These are phyloP conservation scores for Tubulanus polymorphus DNA, from an alignment of 2,888 invertebrate genomes.

Conservation along the genomic window DNA sequence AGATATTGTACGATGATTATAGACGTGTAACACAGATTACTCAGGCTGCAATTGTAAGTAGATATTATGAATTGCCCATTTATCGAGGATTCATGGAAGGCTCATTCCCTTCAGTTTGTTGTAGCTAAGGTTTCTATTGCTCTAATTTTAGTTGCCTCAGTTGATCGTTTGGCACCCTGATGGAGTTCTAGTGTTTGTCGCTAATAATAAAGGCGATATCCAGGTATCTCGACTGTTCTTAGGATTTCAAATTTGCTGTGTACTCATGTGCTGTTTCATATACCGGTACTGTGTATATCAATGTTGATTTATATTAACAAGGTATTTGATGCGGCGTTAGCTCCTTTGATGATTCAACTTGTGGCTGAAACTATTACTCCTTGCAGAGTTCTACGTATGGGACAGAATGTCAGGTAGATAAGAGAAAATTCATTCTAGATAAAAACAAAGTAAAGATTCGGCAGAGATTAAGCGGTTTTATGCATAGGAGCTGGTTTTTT, in stretches of 20 bases:
- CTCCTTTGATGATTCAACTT: constrained; percentile 65
- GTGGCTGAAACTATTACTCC: constrained; percentile 65
- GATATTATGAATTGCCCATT: constrained; percentile 2
- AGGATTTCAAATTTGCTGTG: neutral
- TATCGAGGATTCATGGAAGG: neutral
- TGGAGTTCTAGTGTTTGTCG: constrained; percentile 65
- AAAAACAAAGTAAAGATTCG: no score
- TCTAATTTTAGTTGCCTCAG: constrained; percentile 60
- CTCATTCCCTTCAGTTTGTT: neutral
- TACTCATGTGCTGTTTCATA: neutral
- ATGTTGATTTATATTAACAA: constrained; percentile 50
- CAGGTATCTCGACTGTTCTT: no score
- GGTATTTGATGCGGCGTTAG: constrained; percentile 70
- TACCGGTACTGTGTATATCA: neutral
- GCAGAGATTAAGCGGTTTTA: no score
- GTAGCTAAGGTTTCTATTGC: constrained; percentile 1
- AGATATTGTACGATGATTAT: constrained; percentile 66
- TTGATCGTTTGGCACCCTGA: constrained; percentile 70
- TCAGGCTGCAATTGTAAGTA: constrained; percentile 75
- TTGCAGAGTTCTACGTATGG: constrained; percentile 14
- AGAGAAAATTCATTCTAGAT: no score
- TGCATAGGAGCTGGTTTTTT: no score
- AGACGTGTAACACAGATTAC: constrained; percentile 72
- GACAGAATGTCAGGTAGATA: no score
- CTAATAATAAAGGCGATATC: constrained; percentile 69